Base-by-base conservation (phyloP, 2,797 vertebrate genomes). In the Chloroceryle amazona region DNA sequence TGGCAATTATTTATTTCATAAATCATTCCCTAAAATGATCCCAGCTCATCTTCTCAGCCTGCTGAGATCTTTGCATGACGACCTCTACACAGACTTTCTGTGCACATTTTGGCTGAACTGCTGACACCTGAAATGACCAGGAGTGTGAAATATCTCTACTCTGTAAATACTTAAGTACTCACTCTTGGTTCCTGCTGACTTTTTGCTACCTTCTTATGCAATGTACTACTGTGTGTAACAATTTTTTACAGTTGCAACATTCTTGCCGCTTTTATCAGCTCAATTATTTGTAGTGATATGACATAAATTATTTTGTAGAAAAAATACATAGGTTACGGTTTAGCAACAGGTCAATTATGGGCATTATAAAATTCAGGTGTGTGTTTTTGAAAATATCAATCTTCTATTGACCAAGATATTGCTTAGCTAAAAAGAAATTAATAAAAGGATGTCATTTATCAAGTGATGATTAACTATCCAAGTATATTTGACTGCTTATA, bases 401-500 rank as follows among this genome's bases (percentile, higher is more conserved):
- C 37, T 67, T 29, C 6, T 68, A 75, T 68, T 60, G 49, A 90
- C n/a, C 31, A 79, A 63, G 31, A 46, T 80, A 80, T 19, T 73
- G 47, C 71, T 80, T 28, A 66, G 41, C 44, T 90, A 66, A 91
- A 86, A 93, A 62, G 16, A 90, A 75, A 82, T 55, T 0, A 89
- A 61, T 29, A 73, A 70, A 86, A 75, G 12, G 42, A 83, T 60
- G 55, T 5, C 29, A 63, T 87, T 93, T 46, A 66, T 76, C 74
- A 93, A 58, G 63, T 5, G 57, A 76, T 82, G 44, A 87, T 73
- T 94, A 87, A 95, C 92, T 91, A 94, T 85, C 54, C 58, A 70
- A 28, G 17, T 76, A 25, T 67, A 81, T 82, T 73, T 84, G 28
- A 76, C 78, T 82, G 31, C 9, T 92, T 44, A 49, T 75, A 61